Evolutionary conservation across 2,888 invertebrate species (phyloP).

Genomic region (Alviniconcha strummeri): DNA sequence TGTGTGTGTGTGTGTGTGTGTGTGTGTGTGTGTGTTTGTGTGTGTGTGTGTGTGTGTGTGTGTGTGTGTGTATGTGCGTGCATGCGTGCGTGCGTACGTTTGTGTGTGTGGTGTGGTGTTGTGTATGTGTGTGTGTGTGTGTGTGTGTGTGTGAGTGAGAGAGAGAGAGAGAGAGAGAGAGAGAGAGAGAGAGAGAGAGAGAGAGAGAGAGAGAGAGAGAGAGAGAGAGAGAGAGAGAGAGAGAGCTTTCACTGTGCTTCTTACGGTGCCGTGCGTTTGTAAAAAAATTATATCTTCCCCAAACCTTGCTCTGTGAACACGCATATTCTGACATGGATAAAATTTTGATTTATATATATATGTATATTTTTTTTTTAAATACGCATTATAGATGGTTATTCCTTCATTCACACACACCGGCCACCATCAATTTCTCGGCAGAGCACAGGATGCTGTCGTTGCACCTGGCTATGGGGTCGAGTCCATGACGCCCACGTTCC

Average conservation of each 20-base stretch:
- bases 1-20: neutral
- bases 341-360: too few species aligned
- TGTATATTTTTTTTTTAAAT: too few species aligned
- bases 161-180: neutral
- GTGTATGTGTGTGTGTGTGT: neutral
- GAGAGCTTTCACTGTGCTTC: neutral
- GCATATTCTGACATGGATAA: too few species aligned
- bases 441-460: too few species aligned
- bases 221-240: neutral
- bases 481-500: too few species aligned
- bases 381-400: too few species aligned
- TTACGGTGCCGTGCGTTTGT: too few species aligned
- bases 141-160: neutral
- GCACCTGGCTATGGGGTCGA: too few species aligned
- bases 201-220: neutral
- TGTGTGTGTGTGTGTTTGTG: neutral
- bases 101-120: neutral
- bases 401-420: too few species aligned
- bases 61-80: neutral
- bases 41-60: slow-evolving; percentile 5
- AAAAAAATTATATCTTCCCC: too few species aligned
- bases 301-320: too few species aligned
- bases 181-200: slow-evolving; percentile 1
- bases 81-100: neutral
- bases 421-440: too few species aligned